These are phyloP conservation scores for Heteronetta atricapilla DNA, from an alignment of 2,113 vertebrate genomes.

Conservation along the genomic window DNA sequence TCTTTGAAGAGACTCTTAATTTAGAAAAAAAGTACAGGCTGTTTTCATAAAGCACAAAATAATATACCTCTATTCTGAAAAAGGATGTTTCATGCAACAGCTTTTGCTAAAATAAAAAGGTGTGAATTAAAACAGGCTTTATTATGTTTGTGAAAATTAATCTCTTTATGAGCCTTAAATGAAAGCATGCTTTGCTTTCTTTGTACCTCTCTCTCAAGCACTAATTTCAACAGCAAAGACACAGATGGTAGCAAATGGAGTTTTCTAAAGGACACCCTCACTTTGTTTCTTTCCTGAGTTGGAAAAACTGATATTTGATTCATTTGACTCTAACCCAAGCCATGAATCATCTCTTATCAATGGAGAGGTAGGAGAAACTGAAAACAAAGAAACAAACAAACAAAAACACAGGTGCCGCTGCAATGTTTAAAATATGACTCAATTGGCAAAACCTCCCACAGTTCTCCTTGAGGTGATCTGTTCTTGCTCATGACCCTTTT, in stretches of 20 bases:
- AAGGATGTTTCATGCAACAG: background rate
- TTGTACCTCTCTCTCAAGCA: background rate
- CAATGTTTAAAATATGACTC: background rate
- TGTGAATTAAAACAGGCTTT: conserved; percentile 13
- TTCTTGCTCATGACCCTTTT: background rate
- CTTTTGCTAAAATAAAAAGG: background rate
- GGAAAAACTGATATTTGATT: background rate
- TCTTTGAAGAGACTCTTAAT: background rate
- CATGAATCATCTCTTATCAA: background rate
- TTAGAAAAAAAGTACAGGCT: background rate
- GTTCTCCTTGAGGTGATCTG: background rate
- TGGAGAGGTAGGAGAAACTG: background rate
- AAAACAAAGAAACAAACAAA: background rate
- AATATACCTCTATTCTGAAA: background rate
- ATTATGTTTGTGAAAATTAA: conserved; percentile 19
- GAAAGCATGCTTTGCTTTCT: background rate
- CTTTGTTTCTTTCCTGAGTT: background rate
- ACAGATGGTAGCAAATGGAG: background rate
- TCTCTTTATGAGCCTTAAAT: background rate
- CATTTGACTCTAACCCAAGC: background rate
- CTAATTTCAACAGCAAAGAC: background rate
- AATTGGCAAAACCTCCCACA: background rate
- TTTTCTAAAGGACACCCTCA: background rate
- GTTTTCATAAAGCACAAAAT: background rate
- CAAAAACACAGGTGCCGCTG: background rate